Evolutionary conservation across 1,140 invertebrate species (phyloP).

Genomic region (Euura saliciscinereae): DNA sequence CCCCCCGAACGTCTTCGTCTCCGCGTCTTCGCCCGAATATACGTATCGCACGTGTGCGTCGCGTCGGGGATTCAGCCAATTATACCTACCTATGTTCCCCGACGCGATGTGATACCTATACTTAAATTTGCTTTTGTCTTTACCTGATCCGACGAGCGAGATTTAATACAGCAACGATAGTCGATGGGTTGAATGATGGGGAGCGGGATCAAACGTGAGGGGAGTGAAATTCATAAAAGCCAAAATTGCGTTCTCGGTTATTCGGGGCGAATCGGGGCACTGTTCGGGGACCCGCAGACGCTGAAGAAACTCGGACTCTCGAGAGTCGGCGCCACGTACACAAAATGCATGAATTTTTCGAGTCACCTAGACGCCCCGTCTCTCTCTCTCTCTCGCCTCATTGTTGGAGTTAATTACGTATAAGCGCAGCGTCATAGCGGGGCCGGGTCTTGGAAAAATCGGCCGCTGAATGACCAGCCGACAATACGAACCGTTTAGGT

Average conservation of each 20-base stretch:
- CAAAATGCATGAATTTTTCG: not conserved
- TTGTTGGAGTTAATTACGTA: constrained; percentile 59
- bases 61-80: constrained; percentile 5
- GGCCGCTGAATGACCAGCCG: constrained; percentile 25
- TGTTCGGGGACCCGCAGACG: not conserved
- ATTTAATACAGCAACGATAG: not conserved
- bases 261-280: not conserved
- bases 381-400: constrained; percentile 38
- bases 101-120: constrained; percentile 1
- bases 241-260: not conserved
- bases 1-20: constrained; percentile 1
- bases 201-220: not conserved
- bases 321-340: not conserved
- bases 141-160: not conserved
- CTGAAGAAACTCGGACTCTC: constrained; percentile 8
- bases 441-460: constrained; percentile 8
- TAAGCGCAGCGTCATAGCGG: constrained; percentile 55
- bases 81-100: not conserved
- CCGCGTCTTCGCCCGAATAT: not conserved
- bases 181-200: too few species aligned
- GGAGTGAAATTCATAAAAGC: not conserved
- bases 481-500: constrained; percentile 52
- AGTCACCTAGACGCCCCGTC: not conserved
- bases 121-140: not conserved
- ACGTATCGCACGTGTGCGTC: not conserved